Base-by-base conservation (phyloP, 1,140 invertebrate genomes). In the Periplaneta americana region DNA sequence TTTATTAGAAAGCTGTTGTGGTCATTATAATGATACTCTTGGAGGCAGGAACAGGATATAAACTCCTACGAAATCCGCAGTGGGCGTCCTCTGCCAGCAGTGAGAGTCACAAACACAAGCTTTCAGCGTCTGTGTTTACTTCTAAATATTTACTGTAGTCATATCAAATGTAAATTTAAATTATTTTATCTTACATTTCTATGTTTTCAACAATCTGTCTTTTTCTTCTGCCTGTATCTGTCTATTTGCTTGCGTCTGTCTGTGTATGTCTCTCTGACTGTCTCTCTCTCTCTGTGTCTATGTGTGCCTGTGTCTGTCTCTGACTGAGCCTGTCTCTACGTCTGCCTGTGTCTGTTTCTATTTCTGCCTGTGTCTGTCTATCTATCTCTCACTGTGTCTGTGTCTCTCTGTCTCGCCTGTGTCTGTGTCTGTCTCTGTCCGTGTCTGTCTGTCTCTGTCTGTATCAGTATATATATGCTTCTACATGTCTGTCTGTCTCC, bases 381-480 rank as follows among this genome's bases (percentile, higher is more conserved):
- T 75, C 75, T 75, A 13, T 75, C 13, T 75, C 75, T 75, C 75
- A 17, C 75, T 75, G 22, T 75, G 13, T 75, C 75, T 75, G 13
- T 75, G 75, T 75, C 75, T 75, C 75, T 75, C 75, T 75, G 22
- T 75, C 75, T 75, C 32, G 75, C 31, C 75, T 75, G 13, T 75
- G 22, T 75, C 75, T 75, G 22, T 75, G 75, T 75, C 75, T 75
- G 22, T 75, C 75, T 75, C 75, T 75, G 22, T 75, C 22, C 31
- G 75, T 75, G 13, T 75, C 75, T 75, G 22, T 75, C 75, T 75
- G 22, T 75, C 22, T 75, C 22, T 75, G 22, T 75, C 75, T 75
- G 22, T 75, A 13, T 75, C 75, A 17, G 75, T 75, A 11, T 75
- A 13, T 75, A 13, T 13, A 13, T 75, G 22, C 31, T 31, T 75